A percentile compares a stretch with the other conserved stretches of the same genome.
phyloP scores from a whole-genome alignment of 2,888 invertebrate species.

The Xanthia icteritia region DNA sequence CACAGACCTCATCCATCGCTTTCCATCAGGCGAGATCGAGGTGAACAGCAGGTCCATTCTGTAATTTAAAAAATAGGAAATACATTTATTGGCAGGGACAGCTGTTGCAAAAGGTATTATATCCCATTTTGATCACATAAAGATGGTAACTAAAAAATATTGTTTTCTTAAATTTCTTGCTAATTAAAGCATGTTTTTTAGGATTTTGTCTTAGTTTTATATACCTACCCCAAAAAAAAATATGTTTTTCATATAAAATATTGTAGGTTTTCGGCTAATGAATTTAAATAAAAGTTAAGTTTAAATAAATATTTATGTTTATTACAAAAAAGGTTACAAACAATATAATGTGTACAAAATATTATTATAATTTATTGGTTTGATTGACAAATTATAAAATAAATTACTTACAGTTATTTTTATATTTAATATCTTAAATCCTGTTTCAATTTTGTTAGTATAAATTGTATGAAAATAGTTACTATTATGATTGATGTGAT shows the following conservation, averaged over 20 bases:
- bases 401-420: background rate
- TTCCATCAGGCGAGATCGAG: too few relatives aligned
- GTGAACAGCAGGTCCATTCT: too few relatives aligned
- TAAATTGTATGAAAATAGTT: background rate
- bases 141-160: background rate
- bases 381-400: background rate
- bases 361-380: conserved; percentile 18
- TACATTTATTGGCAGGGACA: background rate
- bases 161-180: background rate
- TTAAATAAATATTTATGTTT: conserved; percentile 26
- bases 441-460: background rate
- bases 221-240: background rate
- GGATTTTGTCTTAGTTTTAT: background rate
- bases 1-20: too few relatives aligned
- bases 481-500: conserved; percentile 7
- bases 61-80: too few relatives aligned
- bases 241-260: background rate
- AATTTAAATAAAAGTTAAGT: conserved; percentile 1
- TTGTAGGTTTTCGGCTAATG: background rate
- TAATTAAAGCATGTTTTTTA: background rate
- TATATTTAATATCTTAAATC: background rate
- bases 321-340: conserved; percentile 24
- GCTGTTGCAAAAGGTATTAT: background rate
- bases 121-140: conserved; percentile 3
- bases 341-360: conserved; percentile 20